phyloP scores from a whole-genome alignment of 2,797 vertebrate species.

The Erethizon dorsatum region DNA sequence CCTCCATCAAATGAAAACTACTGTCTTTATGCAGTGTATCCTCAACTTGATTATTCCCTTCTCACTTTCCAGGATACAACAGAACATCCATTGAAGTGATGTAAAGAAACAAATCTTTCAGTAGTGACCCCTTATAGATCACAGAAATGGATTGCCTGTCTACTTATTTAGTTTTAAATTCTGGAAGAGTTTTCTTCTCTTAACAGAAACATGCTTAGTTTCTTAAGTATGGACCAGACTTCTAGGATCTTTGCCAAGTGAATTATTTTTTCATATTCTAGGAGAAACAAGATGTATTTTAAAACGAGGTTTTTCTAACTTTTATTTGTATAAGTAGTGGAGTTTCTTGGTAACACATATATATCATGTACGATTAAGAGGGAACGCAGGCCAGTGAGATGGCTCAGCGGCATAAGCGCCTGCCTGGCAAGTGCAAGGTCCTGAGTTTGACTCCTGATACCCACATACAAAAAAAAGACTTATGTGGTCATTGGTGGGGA shows the following conservation, averaged over 20 bases:
- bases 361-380: not conserved
- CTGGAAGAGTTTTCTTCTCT: constrained; percentile 11
- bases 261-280: constrained; percentile 31
- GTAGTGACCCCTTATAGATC: not conserved
- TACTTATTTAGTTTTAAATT: constrained; percentile 15
- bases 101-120: not conserved
- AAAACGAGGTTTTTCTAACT: not conserved
- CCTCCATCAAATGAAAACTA: not conserved
- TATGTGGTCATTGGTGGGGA: too few species aligned
- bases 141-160: not conserved
- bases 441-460: too few species aligned
- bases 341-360: not conserved
- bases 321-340: constrained; percentile 29
- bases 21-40: not conserved
- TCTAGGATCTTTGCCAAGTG: not conserved
- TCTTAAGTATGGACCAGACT: not conserved
- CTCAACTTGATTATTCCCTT: not conserved
- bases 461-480: too few species aligned
- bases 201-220: not conserved
- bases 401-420: too few species aligned
- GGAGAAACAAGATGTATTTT: constrained; percentile 22
- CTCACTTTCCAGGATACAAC: not conserved
- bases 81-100: not conserved
- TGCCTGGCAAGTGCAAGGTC: too few species aligned
- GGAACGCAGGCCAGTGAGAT: too few species aligned